Conservation (phyloP, 1,140 invertebrate species). For the Teleopsis dalmanni region DNA sequence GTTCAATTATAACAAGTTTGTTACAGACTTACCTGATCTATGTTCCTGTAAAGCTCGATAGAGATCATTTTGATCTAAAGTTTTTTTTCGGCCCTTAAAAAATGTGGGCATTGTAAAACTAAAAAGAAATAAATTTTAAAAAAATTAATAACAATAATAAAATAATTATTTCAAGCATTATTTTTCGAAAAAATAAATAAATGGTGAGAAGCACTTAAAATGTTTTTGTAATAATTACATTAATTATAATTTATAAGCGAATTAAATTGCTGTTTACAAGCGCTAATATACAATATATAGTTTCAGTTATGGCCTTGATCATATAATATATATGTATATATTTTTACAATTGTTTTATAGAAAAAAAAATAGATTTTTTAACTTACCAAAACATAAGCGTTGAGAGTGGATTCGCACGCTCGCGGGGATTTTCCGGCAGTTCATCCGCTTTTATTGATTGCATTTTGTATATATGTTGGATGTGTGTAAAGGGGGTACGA, state of each 20-base stretch:
- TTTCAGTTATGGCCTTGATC: not conserved
- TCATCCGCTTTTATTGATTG: constrained; percentile 38
- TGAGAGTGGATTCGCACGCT: constrained; percentile 33
- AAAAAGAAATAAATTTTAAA: constrained; percentile 35
- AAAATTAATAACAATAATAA: constrained; percentile 1
- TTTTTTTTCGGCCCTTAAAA: constrained; percentile 48
- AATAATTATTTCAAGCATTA: not conserved
- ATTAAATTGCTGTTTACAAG: not conserved
- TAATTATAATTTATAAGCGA: not conserved
- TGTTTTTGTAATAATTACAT: not conserved
- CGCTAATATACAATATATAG: not conserved
- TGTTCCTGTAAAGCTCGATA: constrained; percentile 53
- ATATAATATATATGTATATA: not conserved
- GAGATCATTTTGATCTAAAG: constrained; percentile 51
- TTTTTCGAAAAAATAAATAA: not conserved
- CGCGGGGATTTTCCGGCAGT: constrained; percentile 38
- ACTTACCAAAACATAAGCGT: constrained; percentile 38
- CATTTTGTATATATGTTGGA: constrained; percentile 20
- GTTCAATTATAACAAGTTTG: not conserved
- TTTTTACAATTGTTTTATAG: not conserved
- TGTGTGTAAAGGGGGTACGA: not conserved
- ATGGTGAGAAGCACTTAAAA: too few species aligned
- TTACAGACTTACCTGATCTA: constrained; percentile 42
- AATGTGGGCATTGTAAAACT: constrained; percentile 50
- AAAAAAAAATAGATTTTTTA: not conserved